Conservation (phyloP, 2,888 invertebrate genomes). For the Dendrolimus pini region DNA sequence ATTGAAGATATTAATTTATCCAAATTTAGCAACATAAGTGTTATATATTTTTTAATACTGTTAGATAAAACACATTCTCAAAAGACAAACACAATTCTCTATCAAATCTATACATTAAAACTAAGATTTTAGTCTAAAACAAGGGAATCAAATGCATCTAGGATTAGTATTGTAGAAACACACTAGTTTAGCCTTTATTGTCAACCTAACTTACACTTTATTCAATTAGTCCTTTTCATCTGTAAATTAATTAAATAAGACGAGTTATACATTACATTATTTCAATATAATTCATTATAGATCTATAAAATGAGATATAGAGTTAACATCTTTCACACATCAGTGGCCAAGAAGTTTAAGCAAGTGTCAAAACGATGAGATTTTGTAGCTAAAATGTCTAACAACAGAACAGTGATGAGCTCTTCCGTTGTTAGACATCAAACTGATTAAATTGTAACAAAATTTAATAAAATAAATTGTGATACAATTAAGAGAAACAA, state of each 20-base stretch:
- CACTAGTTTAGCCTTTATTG: conserved; percentile 2
- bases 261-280: background rate
- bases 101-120: background rate
- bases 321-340: too few relatives aligned
- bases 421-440: too few relatives aligned
- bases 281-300: background rate
- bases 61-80: background rate
- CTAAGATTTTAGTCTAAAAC: background rate
- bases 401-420: too few relatives aligned
- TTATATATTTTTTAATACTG: background rate
- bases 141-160: background rate
- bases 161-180: background rate
- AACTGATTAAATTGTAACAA: too few relatives aligned
- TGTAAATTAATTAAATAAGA: conserved; percentile 39
- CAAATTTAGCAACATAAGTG: too few relatives aligned
- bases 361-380: too few relatives aligned
- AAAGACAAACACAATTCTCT: background rate
- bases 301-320: too few relatives aligned
- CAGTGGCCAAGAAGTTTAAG: too few relatives aligned
- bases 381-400: too few relatives aligned
- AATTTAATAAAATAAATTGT: too few relatives aligned
- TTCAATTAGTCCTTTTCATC: conserved; percentile 56
- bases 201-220: conserved; percentile 44
- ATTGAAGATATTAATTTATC: too few relatives aligned
- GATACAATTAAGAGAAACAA: too few relatives aligned